Conservation (phyloP, 2,113 vertebrate genomes). For the Tiliqua scincoides region DNA sequence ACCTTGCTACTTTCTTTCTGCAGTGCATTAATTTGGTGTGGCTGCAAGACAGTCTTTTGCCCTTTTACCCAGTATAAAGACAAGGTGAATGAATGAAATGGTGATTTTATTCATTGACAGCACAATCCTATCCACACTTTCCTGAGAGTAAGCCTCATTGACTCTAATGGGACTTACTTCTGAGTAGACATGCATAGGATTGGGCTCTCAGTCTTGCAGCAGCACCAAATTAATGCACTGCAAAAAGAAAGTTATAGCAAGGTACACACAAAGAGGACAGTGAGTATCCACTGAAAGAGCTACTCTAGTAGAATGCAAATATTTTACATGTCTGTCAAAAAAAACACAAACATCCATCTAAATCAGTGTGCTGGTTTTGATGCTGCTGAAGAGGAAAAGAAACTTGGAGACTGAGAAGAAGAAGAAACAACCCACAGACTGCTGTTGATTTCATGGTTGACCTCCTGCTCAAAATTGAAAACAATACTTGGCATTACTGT, state of each 20-base stretch:
- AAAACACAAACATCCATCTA: conserved; percentile 10
- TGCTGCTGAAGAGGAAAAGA: neutral
- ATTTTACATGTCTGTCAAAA: conserved; percentile 1
- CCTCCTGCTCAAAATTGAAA: neutral
- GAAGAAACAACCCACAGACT: neutral
- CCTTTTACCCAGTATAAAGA: too few species aligned
- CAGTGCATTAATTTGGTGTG: too few species aligned
- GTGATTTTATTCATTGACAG: too few species aligned
- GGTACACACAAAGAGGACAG: neutral
- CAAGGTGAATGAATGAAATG: too few species aligned
- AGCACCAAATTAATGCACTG: neutral
- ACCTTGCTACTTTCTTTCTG: too few species aligned
- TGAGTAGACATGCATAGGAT: too few species aligned
- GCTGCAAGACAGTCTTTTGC: too few species aligned
- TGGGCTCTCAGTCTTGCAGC: too few species aligned
- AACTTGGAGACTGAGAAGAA: conserved; percentile 7
- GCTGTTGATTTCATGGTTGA: conserved; percentile 1
- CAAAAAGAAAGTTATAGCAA: neutral
- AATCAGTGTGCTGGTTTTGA: neutral
- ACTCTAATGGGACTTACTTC: too few species aligned
- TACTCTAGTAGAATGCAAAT: neutral
- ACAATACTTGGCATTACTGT: neutral
- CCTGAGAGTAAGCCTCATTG: too few species aligned
- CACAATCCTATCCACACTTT: too few species aligned
- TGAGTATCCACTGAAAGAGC: neutral